phyloP scores from a whole-genome alignment of 2,113 vertebrate species.

The Eretmochelys imbricata region DNA sequence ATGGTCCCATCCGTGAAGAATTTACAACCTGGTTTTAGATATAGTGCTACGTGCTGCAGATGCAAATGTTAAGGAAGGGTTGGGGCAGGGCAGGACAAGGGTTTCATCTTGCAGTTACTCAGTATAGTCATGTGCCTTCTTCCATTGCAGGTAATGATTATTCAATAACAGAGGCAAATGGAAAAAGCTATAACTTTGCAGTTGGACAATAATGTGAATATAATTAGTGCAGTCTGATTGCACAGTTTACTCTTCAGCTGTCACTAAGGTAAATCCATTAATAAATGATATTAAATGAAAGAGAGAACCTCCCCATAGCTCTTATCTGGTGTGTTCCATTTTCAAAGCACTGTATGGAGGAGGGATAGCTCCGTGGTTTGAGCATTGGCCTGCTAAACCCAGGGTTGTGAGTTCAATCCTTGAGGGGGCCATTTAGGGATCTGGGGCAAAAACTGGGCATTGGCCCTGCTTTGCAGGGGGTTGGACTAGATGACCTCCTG shows the following conservation, averaged over 20 bases:
- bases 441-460: too few species aligned
- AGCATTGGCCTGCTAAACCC: too few species aligned
- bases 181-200: fast-evolving
- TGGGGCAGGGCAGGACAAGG: not conserved
- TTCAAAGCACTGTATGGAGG: not conserved
- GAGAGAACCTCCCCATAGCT: not conserved
- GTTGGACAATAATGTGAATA: not conserved
- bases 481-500: too few species aligned
- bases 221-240: not conserved
- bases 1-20: not conserved
- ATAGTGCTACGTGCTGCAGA: not conserved
- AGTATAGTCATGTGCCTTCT: too few species aligned
- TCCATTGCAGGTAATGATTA: not conserved
- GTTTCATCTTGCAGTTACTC: too few species aligned
- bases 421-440: too few species aligned
- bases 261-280: not conserved
- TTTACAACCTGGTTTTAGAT: not conserved
- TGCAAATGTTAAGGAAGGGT: not conserved
- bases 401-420: too few species aligned
- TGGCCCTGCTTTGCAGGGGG: too few species aligned
- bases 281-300: not conserved
- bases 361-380: too few species aligned
- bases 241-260: not conserved
- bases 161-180: not conserved
- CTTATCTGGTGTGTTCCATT: not conserved